phyloP scores from a whole-genome alignment of 1,140 invertebrate genomes.

The Micrasema minimum region DNA sequence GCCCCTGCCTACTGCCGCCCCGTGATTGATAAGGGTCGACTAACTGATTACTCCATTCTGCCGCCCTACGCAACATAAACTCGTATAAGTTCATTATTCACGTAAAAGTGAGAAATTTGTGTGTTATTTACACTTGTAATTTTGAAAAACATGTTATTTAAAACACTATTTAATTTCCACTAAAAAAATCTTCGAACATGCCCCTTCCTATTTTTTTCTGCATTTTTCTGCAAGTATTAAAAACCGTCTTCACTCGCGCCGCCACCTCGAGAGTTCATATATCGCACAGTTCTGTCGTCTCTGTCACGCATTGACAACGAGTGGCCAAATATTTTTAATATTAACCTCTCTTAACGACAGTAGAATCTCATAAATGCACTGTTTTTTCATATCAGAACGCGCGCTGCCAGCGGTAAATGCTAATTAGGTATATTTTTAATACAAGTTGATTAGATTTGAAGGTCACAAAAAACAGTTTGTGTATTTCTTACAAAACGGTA shows the following conservation, averaged over 20 bases:
- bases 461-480: too few species aligned
- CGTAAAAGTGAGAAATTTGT: slow-evolving; percentile 8
- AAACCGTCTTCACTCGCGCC: not conserved
- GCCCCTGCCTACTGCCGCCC: slow-evolving; percentile 5
- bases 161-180: not conserved
- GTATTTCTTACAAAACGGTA: too few species aligned
- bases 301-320: too few species aligned
- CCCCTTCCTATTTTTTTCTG: not conserved
- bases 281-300: not conserved
- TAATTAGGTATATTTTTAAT: too few species aligned
- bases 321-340: too few species aligned
- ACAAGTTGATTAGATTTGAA: too few species aligned
- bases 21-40: slow-evolving; percentile 43
- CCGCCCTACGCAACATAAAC: slow-evolving; percentile 25
- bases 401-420: too few species aligned
- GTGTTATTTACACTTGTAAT: slow-evolving; percentile 9
- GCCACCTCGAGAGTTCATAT: not conserved
- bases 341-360: too few species aligned
- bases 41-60: slow-evolving; percentile 40
- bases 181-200: not conserved
- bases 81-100: slow-evolving; percentile 38
- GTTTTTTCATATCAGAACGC: too few species aligned
- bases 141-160: not conserved
- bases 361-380: too few species aligned
- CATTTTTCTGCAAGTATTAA: not conserved